Percentiles rank a stretch among this genome's conserved stretches.
These are phyloP conservation scores for Castor canadensis DNA, from an alignment of 2,113 vertebrate species.

Conservation along the genomic window DNA sequence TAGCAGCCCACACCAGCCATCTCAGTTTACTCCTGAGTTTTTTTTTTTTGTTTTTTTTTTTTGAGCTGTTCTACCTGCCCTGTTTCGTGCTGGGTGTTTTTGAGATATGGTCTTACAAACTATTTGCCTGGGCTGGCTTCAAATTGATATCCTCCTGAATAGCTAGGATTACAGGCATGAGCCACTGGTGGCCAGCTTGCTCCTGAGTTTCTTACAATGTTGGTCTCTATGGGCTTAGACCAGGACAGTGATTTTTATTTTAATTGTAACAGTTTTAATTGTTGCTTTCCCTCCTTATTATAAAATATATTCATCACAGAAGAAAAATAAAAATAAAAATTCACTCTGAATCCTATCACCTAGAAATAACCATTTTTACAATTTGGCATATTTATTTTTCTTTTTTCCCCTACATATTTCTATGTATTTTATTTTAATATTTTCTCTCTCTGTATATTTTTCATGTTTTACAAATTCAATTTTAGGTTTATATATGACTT, in stretches of 20 bases:
- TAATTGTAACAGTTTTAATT: not conserved
- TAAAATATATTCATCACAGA: constrained; percentile 20
- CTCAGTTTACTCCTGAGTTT: not conserved
- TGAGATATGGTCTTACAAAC: too few relatives aligned
- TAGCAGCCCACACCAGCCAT: not conserved
- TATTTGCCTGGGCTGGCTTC: too few relatives aligned
- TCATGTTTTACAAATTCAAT: not conserved
- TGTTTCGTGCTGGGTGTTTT: too few relatives aligned
- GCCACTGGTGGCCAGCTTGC: too few relatives aligned
- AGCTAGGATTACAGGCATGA: too few relatives aligned
- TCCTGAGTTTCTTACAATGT: not conserved
- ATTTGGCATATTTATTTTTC: constrained; percentile 18
- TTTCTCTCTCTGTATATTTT: constrained; percentile 22
- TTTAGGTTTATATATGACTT: not conserved
- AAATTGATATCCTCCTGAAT: too few relatives aligned
- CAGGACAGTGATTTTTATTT: not conserved
- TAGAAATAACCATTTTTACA: constrained; percentile 26
- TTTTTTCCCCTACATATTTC: not conserved
- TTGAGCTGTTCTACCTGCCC: too few relatives aligned
- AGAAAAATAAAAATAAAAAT: constrained; percentile 42
- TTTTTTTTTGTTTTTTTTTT: not conserved
- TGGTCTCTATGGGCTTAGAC: not conserved
- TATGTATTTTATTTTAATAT: not conserved
- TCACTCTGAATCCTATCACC: not conserved
- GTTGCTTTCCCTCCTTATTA: not conserved